Conservation (phyloP, 2,797 vertebrate genomes). For the Clarias pachynema region DNA sequence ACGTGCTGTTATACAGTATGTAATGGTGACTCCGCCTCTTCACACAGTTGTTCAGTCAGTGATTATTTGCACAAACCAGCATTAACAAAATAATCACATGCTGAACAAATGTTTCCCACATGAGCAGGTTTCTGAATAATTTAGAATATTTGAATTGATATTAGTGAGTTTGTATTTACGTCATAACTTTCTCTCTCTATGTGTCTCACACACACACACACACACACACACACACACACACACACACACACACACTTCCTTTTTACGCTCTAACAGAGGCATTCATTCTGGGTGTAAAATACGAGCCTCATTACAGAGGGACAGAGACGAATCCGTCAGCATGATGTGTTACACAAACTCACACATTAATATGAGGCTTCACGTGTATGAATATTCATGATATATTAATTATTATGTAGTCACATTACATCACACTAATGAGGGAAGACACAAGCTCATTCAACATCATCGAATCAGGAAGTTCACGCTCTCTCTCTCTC, state of each 20-base stretch:
- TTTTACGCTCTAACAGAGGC: not conserved
- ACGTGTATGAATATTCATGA: slow-evolving; percentile 38
- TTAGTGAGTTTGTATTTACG: not conserved
- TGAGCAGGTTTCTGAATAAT: not conserved
- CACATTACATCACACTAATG: slow-evolving; percentile 19
- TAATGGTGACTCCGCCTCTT: not conserved
- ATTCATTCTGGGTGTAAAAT: not conserved
- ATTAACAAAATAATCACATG: not conserved
- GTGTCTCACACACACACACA: not conserved
- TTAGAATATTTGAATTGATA: not conserved
- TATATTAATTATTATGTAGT: slow-evolving; percentile 31
- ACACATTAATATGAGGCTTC: not conserved
- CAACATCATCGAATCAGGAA: not conserved
- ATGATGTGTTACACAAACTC: slow-evolving; percentile 19
- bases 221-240: not conserved
- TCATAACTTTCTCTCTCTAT: not conserved
- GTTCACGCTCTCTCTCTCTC: not conserved
- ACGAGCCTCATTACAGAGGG: slow-evolving; percentile 16
- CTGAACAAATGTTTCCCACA: not conserved
- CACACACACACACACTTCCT: not conserved
- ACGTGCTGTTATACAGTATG: not conserved
- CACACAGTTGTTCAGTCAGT: not conserved
- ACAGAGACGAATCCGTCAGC: slow-evolving; percentile 17
- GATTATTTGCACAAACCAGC: not conserved
- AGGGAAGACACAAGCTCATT: slow-evolving; percentile 12